phyloP scores from a whole-genome alignment of 2,797 vertebrate genomes.

The Sylvilagus floridanus region DNA sequence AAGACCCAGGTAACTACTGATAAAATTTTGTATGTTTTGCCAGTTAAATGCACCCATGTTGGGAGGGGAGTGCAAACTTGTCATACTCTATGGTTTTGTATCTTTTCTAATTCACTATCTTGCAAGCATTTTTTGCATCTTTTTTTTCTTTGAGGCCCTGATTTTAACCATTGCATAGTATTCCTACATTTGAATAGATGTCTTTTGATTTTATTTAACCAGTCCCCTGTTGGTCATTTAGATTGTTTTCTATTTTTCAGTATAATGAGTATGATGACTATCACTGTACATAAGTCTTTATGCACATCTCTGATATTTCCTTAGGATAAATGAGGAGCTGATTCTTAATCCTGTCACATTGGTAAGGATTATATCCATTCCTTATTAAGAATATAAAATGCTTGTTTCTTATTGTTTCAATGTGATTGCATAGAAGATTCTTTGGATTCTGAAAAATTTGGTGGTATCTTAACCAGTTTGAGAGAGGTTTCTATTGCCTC shows the following conservation, averaged over 20 bases:
- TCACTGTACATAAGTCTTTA: slow-evolving; percentile 86
- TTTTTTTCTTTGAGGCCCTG: slow-evolving; percentile 82
- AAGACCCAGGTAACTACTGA: slow-evolving; percentile 78
- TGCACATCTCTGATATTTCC: slow-evolving; percentile 86
- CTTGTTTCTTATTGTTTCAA: slow-evolving; percentile 84
- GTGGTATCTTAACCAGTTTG: slow-evolving; percentile 69
- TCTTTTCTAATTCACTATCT: slow-evolving; percentile 78
- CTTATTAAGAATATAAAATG: slow-evolving; percentile 85
- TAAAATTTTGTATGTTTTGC: slow-evolving; percentile 76
- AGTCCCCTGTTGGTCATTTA: slow-evolving; percentile 84
- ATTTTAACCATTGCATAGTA: slow-evolving; percentile 81
- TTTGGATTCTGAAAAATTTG: slow-evolving; percentile 79
- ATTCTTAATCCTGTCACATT: slow-evolving; percentile 86
- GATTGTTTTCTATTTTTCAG: slow-evolving; percentile 86
- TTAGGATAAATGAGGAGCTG: slow-evolving; percentile 86
- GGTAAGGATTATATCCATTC: slow-evolving; percentile 85
- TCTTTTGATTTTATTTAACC: slow-evolving; percentile 82
- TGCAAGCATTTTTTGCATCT: slow-evolving; percentile 79
- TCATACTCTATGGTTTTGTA: slow-evolving; percentile 73
- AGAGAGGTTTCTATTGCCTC: slow-evolving; percentile 74
- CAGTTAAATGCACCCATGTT: slow-evolving; percentile 76
- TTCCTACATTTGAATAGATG: slow-evolving; percentile 83
- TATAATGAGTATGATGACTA: slow-evolving; percentile 84
- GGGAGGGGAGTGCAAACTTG: slow-evolving; percentile 69
- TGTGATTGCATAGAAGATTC: slow-evolving; percentile 83